These are phyloP conservation scores for Discoglossus pictus DNA, from an alignment of 2,797 vertebrate genomes.

Conservation along the genomic window DNA sequence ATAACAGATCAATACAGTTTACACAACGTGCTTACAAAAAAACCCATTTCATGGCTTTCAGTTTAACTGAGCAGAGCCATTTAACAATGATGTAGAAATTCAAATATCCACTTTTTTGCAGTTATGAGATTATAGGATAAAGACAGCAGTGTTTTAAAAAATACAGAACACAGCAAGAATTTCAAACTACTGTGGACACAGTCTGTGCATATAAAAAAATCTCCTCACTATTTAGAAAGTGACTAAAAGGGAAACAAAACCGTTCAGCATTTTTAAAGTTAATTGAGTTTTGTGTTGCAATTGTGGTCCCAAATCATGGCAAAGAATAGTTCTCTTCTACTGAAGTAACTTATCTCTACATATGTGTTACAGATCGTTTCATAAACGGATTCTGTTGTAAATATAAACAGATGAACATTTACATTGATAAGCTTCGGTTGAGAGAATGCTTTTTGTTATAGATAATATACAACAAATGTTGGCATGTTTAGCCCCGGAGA, in stretches of 20 bases:
- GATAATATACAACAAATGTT: constrained; percentile 21
- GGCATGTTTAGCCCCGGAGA: constrained; percentile 30
- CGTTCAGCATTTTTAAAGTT: constrained; percentile 51
- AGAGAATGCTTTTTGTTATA: constrained; percentile 21
- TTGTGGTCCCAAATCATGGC: constrained; percentile 48
- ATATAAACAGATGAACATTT: constrained; percentile 55
- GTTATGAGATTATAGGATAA: constrained; percentile 28
- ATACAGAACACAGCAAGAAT: too few relatives aligned
- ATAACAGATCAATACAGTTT: constrained; percentile 69
- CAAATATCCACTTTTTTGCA: constrained; percentile 54
- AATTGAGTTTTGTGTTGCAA: constrained; percentile 54
- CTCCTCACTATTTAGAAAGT: constrained; percentile 10
- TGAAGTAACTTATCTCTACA: constrained; percentile 57
- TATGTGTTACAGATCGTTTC: constrained; percentile 59
- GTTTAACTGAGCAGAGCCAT: constrained; percentile 60
- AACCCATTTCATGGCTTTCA: constrained; percentile 63
- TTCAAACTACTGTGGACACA: too few relatives aligned
- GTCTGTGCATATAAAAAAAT: constrained; percentile 43
- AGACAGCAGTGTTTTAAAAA: too few relatives aligned
- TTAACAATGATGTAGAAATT: constrained; percentile 68
- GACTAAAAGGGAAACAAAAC: constrained; percentile 42
- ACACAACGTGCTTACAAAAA: constrained; percentile 60
- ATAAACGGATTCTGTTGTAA: constrained; percentile 60
- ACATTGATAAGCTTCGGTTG: constrained; percentile 50
- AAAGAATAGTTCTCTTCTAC: constrained; percentile 50